Base-by-base conservation (phyloP, 1,140 invertebrate species). In the Musca domestica region DNA sequence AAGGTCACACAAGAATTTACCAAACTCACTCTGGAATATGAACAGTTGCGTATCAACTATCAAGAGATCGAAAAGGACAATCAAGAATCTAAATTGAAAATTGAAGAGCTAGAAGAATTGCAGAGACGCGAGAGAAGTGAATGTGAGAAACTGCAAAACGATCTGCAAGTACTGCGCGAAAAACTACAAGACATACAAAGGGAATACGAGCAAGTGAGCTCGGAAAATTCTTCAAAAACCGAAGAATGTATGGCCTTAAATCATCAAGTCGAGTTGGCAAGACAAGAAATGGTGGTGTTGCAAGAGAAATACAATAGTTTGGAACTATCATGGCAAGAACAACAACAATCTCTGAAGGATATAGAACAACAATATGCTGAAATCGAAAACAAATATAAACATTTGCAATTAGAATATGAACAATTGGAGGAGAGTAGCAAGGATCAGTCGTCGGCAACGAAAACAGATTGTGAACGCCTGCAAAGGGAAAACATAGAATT, bases 361-460 rank as follows among this genome's bases (percentile, higher is more conserved):
- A 73, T 78, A 64, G 70, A 73, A 41, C 46, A 47, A 0, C 71
- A 78, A 0, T 76, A 74, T 51, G 27, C 71, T 2, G 17, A 14
- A 10, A 71, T 78, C 10, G 68, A 73, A 58, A 23, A 25, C 7
- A 78, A 76, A 66, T 78, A 76, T 58, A 3, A 71, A 1, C 30
- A 67, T 23, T 67, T 78, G 2, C 70, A 74, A 49, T 46, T 51
- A 2, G 66, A 73, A 7, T 78, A 78, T 56, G 67, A 70, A 7
- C 2, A 22, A 0, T 56, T 78, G 15, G 67, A 64, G 17, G 12
- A 12, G 4, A 12, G 34, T 41, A 12, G 34, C 6, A 19, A 17
- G 19, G 56, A 30, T 3, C 56, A 61, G n/a, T 68, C 72, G 0
- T 51, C 19, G 0, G 63, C 20, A 3, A 67, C 69, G 0, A 52